A percentile compares a stretch with the other conserved stretches of the same genome.
Evolutionary conservation across 2,888 invertebrate genomes (phyloP).

Genomic region (Morpho achilles): DNA sequence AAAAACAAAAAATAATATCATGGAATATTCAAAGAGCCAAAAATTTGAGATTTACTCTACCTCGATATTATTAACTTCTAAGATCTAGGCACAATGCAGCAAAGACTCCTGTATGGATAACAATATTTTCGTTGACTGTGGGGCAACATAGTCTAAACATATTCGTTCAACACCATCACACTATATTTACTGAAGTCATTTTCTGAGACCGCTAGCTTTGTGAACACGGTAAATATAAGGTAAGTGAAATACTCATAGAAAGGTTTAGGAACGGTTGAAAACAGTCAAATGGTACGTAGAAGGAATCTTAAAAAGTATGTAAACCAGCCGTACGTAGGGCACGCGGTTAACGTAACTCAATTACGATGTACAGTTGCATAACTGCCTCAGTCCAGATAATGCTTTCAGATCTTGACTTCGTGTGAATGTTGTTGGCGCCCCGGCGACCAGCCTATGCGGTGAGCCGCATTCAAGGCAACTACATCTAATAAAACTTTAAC

Average conservation of each 20-base stretch:
- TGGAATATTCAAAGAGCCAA: conserved; percentile 80
- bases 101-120: conserved; percentile 79
- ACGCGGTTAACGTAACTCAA: too few species aligned
- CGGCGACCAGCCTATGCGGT: conserved; percentile 55
- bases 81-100: conserved; percentile 81
- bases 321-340: too few species aligned
- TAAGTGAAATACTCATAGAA: conserved; percentile 8
- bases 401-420: conserved; percentile 47
- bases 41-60: conserved; percentile 78
- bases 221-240: conserved; percentile 18
- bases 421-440: conserved; percentile 56
- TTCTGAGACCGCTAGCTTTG: conserved; percentile 45
- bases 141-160: conserved; percentile 57
- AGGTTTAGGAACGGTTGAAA: conserved; percentile 18
- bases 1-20: conserved; percentile 77
- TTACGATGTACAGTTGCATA: too few species aligned
- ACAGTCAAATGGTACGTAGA: conserved; percentile 1
- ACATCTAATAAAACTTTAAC: conserved; percentile 71
- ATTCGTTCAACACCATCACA: conserved; percentile 64
- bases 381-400: conserved; percentile 46
- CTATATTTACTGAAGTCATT: conserved; percentile 51
- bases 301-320: too few species aligned
- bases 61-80: conserved; percentile 79
- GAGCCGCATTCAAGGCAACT: conserved; percentile 68
- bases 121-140: conserved; percentile 76